Base-by-base conservation (phyloP, 2,797 vertebrate species). In the Sphenopsis melanotis region DNA sequence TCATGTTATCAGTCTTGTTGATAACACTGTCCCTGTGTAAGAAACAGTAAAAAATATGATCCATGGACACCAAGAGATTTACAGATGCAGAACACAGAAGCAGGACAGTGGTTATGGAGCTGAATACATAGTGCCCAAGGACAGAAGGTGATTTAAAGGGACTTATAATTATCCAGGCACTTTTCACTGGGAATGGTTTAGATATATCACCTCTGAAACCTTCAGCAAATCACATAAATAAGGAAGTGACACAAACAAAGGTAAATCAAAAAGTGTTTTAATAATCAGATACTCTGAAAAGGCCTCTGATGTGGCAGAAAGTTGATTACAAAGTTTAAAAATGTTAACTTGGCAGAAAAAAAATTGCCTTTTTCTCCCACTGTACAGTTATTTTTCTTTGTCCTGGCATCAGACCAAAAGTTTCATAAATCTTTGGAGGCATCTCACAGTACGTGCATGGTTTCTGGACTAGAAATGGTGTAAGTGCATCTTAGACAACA, bases 211-310 rank as follows among this genome's bases (percentile, higher is more conserved):
- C 27, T 77, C 74, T 61, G 71, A 80, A 70, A 47, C 49, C 61
- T 85, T 92, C 85, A 89, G 60, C 26, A 93, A 94, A 96, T 89
- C 60, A 79, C 30, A 66, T 39, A 30, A 95, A 66, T 32, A 74
- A 34, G 39, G 83, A 90, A 53, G 68, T 80, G 70, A 44, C 34
- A 68, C 11, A 65, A 83, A 64, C 27, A 89, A 85, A 85, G 79
- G 26, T 83, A 92, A 86, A 83, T 50, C 16, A 34, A 75, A 81
- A 70, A 39, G 26, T 69, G 46, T 79, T 94, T 84, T 92, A 78
- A 57, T 85, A 81, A 79, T 84, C 69, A 75, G 71, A 77, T 56
- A 39, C 60, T 74, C 20, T 60, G 81, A 83, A 80, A 81, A 90
- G 50, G 42, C 39, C 57, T 92, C 56, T 1, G 11, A 79, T n/a